Evolutionary conservation across 2,888 invertebrate species (phyloP), one percentile per base, ranked within the genome.

Genomic region (Linnaemya tessellans): DNA sequence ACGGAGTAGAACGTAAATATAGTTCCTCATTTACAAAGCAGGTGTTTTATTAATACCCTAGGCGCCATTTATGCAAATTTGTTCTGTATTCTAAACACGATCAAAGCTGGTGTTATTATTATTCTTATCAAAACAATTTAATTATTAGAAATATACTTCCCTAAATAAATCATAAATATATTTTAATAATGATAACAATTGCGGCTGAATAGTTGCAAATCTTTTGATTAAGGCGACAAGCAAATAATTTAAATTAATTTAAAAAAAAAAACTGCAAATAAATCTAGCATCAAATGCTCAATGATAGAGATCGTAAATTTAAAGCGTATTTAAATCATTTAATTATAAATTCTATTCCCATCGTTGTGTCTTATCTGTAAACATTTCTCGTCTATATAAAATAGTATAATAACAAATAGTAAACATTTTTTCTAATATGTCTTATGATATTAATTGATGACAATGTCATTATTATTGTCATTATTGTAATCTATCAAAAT

Each of bases 401-500:
- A 25, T 43, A 35, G 30, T 13, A n/a, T 30, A 8, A 7, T 0
- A 35, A 18, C 2, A 20, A 9, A 3, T 3, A 15, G 8, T 3
- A 13, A 35, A 11, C 15, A 20, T 49, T 54, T 54, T 22, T 22
- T 22, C 1, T 15, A 54, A 13, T 56, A 38, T 54, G 38, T 68
- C n/a, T 15, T 11, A 38, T 38, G 68, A 54, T 41, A 38, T 51
- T 15, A 68, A 68, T 38, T 68, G 68, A 38, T 41, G n/a, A 68
- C 68, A 68, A 38, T 68, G 68, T 20, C 68, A 68, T 38, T 20
- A 68, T 68, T 68, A 54, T 54, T 68, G 68, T 68, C 68, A 54
- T 22, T 68, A 22, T 68, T 68, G 15, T 3, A 35, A 38, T 18
- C 11, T 22, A 54, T 68, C 13, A 68, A 30, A 9, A 11, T 22